Percentiles rank a stretch among this genome's conserved stretches.
These are phyloP conservation scores for Chloroceryle aenea DNA, from an alignment of 2,113 vertebrate genomes.

Conservation along the genomic window DNA sequence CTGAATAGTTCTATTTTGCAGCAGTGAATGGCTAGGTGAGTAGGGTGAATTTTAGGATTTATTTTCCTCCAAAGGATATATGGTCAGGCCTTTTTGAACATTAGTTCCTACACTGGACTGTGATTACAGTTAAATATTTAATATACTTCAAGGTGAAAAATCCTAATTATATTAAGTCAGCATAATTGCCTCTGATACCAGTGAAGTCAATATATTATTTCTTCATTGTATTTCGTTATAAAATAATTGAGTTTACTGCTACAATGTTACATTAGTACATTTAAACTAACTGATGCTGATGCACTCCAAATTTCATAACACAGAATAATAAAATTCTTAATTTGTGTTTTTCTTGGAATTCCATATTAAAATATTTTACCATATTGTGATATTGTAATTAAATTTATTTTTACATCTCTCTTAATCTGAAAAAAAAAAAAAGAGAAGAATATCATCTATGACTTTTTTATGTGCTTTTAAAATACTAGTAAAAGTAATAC, in stretches of 20 bases:
- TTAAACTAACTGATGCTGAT: background rate
- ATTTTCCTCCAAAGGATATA: background rate
- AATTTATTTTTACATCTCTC: background rate
- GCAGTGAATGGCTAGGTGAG: background rate
- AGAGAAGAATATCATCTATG: rapidly evolving
- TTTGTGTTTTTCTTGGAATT: background rate
- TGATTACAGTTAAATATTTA: background rate
- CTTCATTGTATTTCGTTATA: background rate
- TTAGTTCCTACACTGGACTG: background rate
- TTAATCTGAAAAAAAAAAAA: background rate
- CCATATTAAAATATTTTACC: background rate
- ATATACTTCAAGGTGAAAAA: background rate
- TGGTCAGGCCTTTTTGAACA: background rate
- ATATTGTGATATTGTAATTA: background rate
- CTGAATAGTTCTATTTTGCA: background rate
- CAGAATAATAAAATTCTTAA: background rate
- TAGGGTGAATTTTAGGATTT: background rate
- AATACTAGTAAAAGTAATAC: background rate
- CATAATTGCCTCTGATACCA: background rate
- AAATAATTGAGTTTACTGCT: background rate
- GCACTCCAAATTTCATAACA: background rate
- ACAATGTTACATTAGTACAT: background rate
- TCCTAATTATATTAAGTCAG: background rate
- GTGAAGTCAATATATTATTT: background rate
- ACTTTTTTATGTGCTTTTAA: background rate